These are phyloP conservation scores for Paramacrobiotus metropolitanus DNA, from an alignment of 1,140 invertebrate genomes.

Conservation along the genomic window DNA sequence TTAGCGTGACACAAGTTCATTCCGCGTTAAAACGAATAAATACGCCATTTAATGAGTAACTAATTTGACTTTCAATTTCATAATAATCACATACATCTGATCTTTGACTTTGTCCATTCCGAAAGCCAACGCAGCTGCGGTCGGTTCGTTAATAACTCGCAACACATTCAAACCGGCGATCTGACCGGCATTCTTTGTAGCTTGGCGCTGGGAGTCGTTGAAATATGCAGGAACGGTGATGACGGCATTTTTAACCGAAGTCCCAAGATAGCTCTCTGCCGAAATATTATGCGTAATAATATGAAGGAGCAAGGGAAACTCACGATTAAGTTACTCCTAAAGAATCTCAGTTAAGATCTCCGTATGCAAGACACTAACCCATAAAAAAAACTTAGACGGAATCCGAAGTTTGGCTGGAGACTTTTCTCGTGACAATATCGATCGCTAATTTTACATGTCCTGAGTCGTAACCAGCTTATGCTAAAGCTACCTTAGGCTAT, in stretches of 20 bases:
- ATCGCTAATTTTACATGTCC: too few relatives aligned
- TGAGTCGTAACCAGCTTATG: too few relatives aligned
- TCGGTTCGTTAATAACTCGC: slow-evolving; percentile 51
- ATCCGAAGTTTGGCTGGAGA: too few relatives aligned
- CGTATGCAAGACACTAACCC: too few relatives aligned
- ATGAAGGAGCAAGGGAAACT: background rate
- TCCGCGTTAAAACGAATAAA: background rate
- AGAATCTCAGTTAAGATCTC: too few relatives aligned
- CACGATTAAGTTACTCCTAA: too few relatives aligned
- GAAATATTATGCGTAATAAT: slow-evolving; percentile 5
- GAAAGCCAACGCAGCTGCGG: slow-evolving; percentile 56
- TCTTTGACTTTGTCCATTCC: slow-evolving; percentile 95
- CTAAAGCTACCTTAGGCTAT: too few relatives aligned
- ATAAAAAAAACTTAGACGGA: too few relatives aligned
- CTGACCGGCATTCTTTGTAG: slow-evolving; percentile 45
- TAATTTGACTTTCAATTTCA: background rate
- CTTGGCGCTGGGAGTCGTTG: slow-evolving; percentile 43
- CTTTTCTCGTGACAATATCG: too few relatives aligned
- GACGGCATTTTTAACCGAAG: slow-evolving; percentile 64
- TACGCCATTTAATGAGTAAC: too few relatives aligned
- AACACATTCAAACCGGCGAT: slow-evolving; percentile 33
- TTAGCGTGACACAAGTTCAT: background rate
- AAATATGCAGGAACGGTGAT: slow-evolving; percentile 80
- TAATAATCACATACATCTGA: slow-evolving; percentile 56
- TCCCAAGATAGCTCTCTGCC: slow-evolving; percentile 51